A percentile compares a stretch with the other conserved stretches of the same genome.
Evolutionary conservation across 2,113 vertebrate species (phyloP).

Genomic region (Callocephalon fimbriatum): DNA sequence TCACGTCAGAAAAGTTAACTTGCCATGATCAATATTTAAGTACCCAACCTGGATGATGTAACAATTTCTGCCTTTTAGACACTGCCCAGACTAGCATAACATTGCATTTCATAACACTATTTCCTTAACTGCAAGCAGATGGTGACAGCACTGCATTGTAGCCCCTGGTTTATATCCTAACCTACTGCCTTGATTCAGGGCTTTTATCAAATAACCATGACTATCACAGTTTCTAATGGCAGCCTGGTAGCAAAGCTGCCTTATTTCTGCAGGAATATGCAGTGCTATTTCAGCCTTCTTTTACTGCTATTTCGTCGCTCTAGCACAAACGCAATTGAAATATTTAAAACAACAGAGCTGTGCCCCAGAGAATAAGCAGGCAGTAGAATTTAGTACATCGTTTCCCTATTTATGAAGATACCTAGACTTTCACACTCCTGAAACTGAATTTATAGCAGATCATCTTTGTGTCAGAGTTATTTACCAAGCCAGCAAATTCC

Average conservation of each 20-base stretch:
- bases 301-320: background rate
- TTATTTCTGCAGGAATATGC: background rate
- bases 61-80: background rate
- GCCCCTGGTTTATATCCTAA: background rate
- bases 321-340: background rate
- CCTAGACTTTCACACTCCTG: background rate
- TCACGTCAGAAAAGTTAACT: background rate
- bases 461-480: background rate
- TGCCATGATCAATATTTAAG: background rate
- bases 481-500: background rate
- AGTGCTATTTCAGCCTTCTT: background rate
- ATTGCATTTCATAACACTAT: accelerated
- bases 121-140: background rate
- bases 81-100: background rate
- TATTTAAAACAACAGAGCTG: background rate
- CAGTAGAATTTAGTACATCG: accelerated
- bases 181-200: background rate
- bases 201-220: background rate
- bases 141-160: background rate
- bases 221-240: background rate
- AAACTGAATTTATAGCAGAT: background rate
- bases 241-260: background rate
- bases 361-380: background rate
- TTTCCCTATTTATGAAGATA: background rate
- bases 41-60: background rate